phyloP scores from a whole-genome alignment of 2,113 vertebrate genomes.

The Xerus inauris region DNA sequence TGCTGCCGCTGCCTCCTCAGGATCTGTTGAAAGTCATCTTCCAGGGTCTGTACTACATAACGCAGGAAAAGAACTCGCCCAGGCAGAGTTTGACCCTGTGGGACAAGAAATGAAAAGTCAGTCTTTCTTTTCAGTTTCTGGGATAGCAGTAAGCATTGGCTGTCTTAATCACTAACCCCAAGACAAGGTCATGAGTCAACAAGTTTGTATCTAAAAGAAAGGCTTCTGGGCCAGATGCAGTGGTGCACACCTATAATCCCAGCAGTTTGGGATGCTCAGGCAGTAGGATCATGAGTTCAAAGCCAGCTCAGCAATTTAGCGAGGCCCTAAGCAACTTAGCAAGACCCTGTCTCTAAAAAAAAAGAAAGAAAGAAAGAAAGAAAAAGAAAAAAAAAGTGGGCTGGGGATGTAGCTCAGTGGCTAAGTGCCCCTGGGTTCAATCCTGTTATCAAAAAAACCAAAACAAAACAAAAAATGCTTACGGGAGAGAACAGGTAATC shows the following conservation, averaged over 20 bases:
- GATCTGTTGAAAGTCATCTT: conserved; percentile 93
- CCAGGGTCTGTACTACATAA: conserved; percentile 93
- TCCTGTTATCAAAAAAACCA: too few species aligned
- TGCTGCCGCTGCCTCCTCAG: conserved; percentile 79
- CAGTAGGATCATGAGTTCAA: too few species aligned
- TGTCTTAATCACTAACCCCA: not conserved
- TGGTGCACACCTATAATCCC: too few species aligned
- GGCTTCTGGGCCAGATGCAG: not conserved
- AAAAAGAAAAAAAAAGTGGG: too few species aligned
- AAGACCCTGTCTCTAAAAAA: too few species aligned
- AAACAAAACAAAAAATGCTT: not conserved
- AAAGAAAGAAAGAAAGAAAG: too few species aligned
- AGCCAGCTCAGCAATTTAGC: too few species aligned
- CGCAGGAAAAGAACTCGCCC: conserved; percentile 91
- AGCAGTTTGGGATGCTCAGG: too few species aligned
- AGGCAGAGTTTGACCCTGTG: conserved; percentile 86
- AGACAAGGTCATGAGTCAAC: not conserved
- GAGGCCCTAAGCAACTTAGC: too few species aligned
- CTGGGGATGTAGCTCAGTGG: too few species aligned
- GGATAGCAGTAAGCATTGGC: not conserved
- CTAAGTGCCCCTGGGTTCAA: too few species aligned
- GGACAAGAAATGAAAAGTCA: not conserved
- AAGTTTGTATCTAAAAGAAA: not conserved
- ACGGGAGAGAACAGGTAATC: not conserved
- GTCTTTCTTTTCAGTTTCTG: not conserved